Base-by-base conservation (phyloP, 2,888 invertebrate genomes). In the Drosophila mulleri region DNA sequence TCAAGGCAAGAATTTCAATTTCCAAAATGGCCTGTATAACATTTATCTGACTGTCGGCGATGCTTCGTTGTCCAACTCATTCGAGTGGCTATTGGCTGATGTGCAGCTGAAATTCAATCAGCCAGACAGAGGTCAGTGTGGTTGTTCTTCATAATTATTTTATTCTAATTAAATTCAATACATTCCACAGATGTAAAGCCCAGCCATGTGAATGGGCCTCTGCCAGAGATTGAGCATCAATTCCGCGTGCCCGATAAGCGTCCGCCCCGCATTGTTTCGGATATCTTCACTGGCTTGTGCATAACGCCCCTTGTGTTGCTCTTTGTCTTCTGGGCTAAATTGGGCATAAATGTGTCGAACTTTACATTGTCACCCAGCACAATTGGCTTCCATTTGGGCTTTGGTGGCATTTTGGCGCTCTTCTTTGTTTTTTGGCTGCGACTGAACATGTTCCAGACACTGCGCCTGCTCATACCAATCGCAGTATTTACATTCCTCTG, bases 401-500 rank as follows among this genome's bases (percentile, higher is more conserved):
- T 99, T 45, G 98, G 96, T 92, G 96, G 97, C 95, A 98, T 98
- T 66, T 96, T 99, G 90, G 94, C 94, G 0, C 95, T 99, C 63
- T 99, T 98, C 94, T 96, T 95, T 61, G 93, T 96, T 88, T 98
- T 99, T 94, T 99, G 99, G 98, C 93, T 98, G 83, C 95, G 96
- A 91, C 94, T 99, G 85, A 96, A 98, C 91, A 99, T 99, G 99
- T 99, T 99, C 94, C 96, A 96, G 80, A 98, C 99, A 20, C 94
- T 98, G 87, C 96, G 98, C 83, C 98, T 97, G 94, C 94, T 99
- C 86, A 94, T 97, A 79, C 95, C 97, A 69, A 94, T 99, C 64
- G 98, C 96, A 66, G 94, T 96, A 44, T 94, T 98, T 78, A 98
- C 99, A 65, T 99, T 99, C 95, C 95, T 99, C 44, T 95, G 97